A percentile compares a stretch with the other conserved stretches of the same genome.
Evolutionary conservation across 2,113 vertebrate genomes (phyloP).

Genomic region (Platichthys stellatus): DNA sequence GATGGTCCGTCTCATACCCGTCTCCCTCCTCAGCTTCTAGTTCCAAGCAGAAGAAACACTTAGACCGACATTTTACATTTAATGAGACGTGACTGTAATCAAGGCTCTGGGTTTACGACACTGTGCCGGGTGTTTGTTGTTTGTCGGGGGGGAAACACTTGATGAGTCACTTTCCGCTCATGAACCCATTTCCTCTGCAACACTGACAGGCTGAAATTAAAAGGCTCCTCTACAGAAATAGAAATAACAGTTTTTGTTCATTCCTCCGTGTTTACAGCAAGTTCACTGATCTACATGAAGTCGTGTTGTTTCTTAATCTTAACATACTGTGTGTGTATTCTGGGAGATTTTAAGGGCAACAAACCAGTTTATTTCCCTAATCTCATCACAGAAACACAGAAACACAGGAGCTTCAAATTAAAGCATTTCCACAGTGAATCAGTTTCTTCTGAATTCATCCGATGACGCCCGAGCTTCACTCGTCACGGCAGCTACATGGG

Average conservation of each 20-base stretch:
- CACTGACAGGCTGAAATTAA: background rate
- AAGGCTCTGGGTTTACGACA: background rate
- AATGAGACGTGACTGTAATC: background rate
- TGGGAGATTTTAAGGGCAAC: no score
- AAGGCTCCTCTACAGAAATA: background rate
- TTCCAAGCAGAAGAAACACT: conserved; percentile 6
- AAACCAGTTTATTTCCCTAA: no score
- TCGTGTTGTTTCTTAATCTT: no score
- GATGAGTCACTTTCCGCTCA: conserved; percentile 28
- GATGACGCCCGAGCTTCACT: background rate
- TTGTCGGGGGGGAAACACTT: conserved; percentile 32
- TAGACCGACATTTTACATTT: background rate
- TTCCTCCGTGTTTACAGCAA: background rate
- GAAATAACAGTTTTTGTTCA: background rate
- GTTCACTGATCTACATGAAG: background rate
- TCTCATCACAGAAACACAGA: no score
- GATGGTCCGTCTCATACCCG: conserved; percentile 98
- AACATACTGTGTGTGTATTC: no score
- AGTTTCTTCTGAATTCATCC: no score
- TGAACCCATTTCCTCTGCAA: conserved; percentile 5
- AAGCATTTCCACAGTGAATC: no score
- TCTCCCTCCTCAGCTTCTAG: conserved; percentile 90
- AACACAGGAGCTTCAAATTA: no score
- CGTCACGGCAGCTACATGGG: conserved; percentile 22
- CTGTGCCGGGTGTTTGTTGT: background rate